These are phyloP conservation scores for Misgurnus anguillicaudatus DNA, from an alignment of 2,113 vertebrate species.

Conservation along the genomic window DNA sequence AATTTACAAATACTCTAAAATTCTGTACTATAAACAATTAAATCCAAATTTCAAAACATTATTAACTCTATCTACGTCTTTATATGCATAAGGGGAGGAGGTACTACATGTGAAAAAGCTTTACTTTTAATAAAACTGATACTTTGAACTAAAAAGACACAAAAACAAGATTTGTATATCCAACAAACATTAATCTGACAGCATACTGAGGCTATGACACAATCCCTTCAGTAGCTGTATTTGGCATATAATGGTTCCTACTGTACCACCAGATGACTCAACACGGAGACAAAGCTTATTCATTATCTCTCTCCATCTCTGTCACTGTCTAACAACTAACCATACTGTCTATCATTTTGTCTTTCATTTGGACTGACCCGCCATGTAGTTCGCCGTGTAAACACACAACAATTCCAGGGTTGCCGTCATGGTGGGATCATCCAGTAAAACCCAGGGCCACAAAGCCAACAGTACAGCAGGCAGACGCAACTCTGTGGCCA, in stretches of 20 bases:
- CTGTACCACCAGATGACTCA: conserved; percentile 31
- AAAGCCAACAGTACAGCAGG: conserved; percentile 78
- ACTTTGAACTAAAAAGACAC: too few relatives aligned
- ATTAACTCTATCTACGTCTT: too few relatives aligned
- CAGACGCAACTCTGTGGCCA: conserved; percentile 80
- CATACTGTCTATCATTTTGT: not conserved
- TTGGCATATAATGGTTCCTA: conserved; percentile 36
- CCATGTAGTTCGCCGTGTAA: conserved; percentile 84
- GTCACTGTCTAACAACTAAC: not conserved
- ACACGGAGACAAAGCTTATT: not conserved
- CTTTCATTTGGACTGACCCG: conserved; percentile 71
- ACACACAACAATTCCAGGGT: conserved; percentile 91
- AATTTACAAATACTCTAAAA: not conserved
- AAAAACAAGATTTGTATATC: too few relatives aligned
- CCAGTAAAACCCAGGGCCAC: conserved; percentile 91
- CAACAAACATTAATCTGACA: not conserved
- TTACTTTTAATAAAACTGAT: too few relatives aligned
- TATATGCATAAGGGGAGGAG: too few relatives aligned
- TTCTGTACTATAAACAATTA: too few relatives aligned
- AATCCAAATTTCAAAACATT: too few relatives aligned
- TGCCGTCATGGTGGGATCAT: conserved; percentile 81
- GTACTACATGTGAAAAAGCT: too few relatives aligned
- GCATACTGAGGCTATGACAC: conserved; percentile 14
- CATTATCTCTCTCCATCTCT: not conserved
- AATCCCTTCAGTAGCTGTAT: conserved; percentile 21